Conservation (phyloP, 2,888 invertebrate species). For the Scotopteryx bipunctaria region DNA sequence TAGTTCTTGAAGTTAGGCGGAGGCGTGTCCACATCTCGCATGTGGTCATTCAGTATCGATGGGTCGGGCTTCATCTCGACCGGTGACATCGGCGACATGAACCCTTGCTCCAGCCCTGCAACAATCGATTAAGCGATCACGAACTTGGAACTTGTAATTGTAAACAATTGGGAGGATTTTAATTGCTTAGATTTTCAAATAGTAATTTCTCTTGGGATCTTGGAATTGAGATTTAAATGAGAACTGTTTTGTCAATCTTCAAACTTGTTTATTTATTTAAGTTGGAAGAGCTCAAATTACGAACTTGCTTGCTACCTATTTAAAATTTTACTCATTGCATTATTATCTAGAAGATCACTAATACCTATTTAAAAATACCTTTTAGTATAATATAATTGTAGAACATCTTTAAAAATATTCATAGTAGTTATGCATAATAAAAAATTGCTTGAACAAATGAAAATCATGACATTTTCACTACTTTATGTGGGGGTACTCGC, state of each 20-base stretch:
- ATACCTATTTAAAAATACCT: too few species aligned
- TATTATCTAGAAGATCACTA: neutral
- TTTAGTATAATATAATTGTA: too few species aligned
- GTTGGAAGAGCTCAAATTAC: too few species aligned
- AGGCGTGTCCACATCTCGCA: slow-evolving; percentile 85
- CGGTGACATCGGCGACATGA: slow-evolving; percentile 93
- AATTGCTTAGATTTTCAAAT: slow-evolving; percentile 9
- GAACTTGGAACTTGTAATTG: slow-evolving; percentile 16
- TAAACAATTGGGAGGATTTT: slow-evolving; percentile 7
- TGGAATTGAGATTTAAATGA: slow-evolving; percentile 2
- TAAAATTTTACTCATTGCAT: neutral
- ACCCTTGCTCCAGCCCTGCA: slow-evolving; percentile 89
- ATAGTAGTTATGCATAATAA: too few species aligned
- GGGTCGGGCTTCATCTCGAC: slow-evolving; percentile 96
- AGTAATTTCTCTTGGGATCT: slow-evolving; percentile 16
- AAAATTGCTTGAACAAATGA: too few species aligned
- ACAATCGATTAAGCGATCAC: slow-evolving; percentile 50
- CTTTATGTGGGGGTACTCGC: too few species aligned
- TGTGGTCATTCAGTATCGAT: slow-evolving; percentile 86
- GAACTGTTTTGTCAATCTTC: slow-evolving; percentile 1
- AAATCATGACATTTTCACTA: too few species aligned
- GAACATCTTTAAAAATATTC: too few species aligned
- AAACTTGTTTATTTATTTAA: too few species aligned
- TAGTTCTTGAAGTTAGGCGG: slow-evolving; percentile 84
- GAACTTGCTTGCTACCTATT: too few species aligned